Base-by-base conservation (phyloP, 2,888 invertebrate species). In the Trichopria drosophilae region DNA sequence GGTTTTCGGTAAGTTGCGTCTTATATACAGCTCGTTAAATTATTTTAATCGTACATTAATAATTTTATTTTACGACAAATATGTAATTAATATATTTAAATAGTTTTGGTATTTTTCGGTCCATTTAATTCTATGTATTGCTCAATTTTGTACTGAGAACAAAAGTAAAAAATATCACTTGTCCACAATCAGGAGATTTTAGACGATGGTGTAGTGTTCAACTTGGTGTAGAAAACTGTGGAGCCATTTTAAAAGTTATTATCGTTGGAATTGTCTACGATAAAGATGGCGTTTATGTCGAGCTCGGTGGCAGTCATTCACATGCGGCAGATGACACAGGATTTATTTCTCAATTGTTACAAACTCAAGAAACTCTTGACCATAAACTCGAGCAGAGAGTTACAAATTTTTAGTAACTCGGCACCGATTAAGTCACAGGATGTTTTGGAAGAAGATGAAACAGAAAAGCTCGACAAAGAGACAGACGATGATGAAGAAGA, bases 211-310 rank as follows among this genome's bases (percentile, higher is more conserved):
- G n/a, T n/a, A n/a, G n/a, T n/a, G n/a, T n/a, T n/a, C n/a, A n/a
- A n/a, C n/a, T n/a, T n/a, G n/a, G n/a, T n/a, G n/a, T n/a, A n/a
- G n/a, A n/a, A n/a, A n/a, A n/a, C n/a, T n/a, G n/a, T n/a, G n/a
- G n/a, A n/a, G n/a, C n/a, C n/a, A n/a, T n/a, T n/a, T n/a, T n/a
- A n/a, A n/a, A n/a, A n/a, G n/a, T n/a, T n/a, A n/a, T n/a, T n/a
- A n/a, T 99, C 1, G 98, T 99, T 34, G 99, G 99, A 7, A 93
- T 99, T 67, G 93, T 99, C 9, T 99, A 98, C 74, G 99, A 99
- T 73, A 97, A 98, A 77, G 99, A 99, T 81, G 99, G 98, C 2
- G 93, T 99, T 3, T 99, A 99, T 72, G 94, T 99, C 60, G 98
- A 99, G 74, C 78, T 96, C 4, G 90, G 91, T 42, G 94, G 94